Percentiles rank a stretch among this genome's conserved stretches.
Conservation (phyloP, 2,113 vertebrate species). For the Prunella fulvescens region DNA sequence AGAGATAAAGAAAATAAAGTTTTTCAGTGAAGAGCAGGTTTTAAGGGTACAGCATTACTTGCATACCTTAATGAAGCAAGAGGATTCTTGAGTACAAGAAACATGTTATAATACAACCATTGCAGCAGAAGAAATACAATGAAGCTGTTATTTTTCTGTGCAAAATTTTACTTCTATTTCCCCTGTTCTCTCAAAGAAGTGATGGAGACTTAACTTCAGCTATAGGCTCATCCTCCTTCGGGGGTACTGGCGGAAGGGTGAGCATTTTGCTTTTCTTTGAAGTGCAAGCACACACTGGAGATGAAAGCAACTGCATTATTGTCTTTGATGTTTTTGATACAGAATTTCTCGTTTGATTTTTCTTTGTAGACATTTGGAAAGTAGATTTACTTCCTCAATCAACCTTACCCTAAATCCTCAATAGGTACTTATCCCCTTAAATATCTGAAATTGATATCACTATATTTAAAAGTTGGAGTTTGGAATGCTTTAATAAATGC, state of each 20-base stretch:
- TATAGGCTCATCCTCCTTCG: constrained; percentile 55
- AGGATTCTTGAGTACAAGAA: not conserved
- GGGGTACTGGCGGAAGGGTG: constrained; percentile 56
- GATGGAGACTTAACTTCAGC: constrained; percentile 45
- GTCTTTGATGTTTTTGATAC: constrained; percentile 80
- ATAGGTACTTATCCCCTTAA: constrained; percentile 58
- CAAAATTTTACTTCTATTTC: constrained; percentile 12
- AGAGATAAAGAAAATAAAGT: not conserved
- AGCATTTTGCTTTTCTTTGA: constrained; percentile 76
- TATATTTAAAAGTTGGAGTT: constrained; percentile 19
- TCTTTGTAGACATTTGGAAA: constrained; percentile 64
- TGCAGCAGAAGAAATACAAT: not conserved
- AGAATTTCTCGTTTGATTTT: constrained; percentile 76
- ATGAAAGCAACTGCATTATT: constrained; percentile 77
- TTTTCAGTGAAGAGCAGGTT: not conserved
- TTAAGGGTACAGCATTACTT: not conserved
- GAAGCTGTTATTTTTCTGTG: not conserved
- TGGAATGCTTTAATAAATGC: not conserved
- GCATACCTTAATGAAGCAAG: not conserved
- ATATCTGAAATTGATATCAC: constrained; percentile 53
- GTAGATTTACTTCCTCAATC: constrained; percentile 66
- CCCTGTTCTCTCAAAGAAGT: constrained; percentile 41
- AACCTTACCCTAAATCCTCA: constrained; percentile 49
- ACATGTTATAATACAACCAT: not conserved
- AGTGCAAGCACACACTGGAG: constrained; percentile 70